Evolutionary conservation across 2,888 invertebrate species (phyloP).

Genomic region (Phragmatobia fuliginosa): DNA sequence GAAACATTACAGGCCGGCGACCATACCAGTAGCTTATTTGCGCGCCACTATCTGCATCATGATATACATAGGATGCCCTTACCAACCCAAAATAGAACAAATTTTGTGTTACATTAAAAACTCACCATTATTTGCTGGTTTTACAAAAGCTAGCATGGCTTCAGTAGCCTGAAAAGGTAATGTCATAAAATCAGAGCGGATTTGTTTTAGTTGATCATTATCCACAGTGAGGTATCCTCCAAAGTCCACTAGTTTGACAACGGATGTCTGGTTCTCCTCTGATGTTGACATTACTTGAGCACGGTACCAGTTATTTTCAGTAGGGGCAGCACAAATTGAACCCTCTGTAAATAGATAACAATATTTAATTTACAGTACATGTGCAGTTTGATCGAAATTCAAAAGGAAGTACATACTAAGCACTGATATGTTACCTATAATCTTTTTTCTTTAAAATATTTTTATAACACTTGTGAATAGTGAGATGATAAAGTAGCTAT

Average conservation of each 20-base stretch:
- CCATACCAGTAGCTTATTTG: no score
- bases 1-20: no score
- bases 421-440: not conserved
- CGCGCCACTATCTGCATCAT: not conserved
- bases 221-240: constrained; percentile 96
- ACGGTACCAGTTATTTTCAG: constrained; percentile 95
- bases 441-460: not conserved
- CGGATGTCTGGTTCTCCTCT: constrained; percentile 90
- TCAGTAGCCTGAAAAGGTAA: constrained; percentile 99
- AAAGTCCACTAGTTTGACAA: constrained; percentile 97
- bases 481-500: not conserved
- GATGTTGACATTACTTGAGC: constrained; percentile 92
- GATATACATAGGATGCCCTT: not conserved
- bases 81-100: not conserved
- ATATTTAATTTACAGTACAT: not conserved
- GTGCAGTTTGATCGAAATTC: not conserved
- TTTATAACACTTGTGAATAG: not conserved
- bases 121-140: constrained; percentile 90
- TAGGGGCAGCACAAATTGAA: constrained; percentile 95
- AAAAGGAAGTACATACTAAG: not conserved
- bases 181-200: constrained; percentile 96
- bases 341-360: constrained; percentile 87
- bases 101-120: constrained; percentile 4
- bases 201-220: constrained; percentile 94
- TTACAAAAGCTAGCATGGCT: constrained; percentile 96